Evolutionary conservation across 2,888 invertebrate genomes (phyloP).

Genomic region (Sphecodes monilicornis): DNA sequence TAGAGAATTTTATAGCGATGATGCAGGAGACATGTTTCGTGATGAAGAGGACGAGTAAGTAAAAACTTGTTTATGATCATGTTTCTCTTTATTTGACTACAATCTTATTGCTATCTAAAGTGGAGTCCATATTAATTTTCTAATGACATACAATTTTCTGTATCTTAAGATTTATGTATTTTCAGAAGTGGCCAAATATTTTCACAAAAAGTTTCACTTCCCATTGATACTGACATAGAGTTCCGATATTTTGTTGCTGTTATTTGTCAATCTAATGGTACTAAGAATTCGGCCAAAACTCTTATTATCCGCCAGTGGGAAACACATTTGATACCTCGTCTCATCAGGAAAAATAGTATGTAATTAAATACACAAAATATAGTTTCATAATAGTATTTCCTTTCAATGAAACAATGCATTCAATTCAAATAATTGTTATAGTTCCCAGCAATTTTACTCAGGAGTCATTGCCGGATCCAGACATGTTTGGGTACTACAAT

Average conservation of each 20-base stretch:
- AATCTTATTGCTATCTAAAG: neutral
- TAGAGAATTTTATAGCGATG: constrained; percentile 72
- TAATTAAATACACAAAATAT: constrained; percentile 51
- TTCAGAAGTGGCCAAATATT: constrained; percentile 78
- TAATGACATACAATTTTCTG: neutral
- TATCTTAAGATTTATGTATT: constrained; percentile 39
- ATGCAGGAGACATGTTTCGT: constrained; percentile 74
- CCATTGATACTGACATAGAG: constrained; percentile 88
- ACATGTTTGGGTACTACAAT: constrained; percentile 89
- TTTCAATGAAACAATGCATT: neutral
- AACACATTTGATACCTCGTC: constrained; percentile 89
- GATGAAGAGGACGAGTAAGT: constrained; percentile 75
- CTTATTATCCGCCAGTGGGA: constrained; percentile 92
- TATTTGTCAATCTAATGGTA: constrained; percentile 87
- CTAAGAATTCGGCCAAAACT: constrained; percentile 82
- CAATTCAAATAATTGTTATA: constrained; percentile 61
- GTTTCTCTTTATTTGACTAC: neutral
- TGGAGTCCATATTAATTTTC: neutral
- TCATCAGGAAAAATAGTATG: constrained; percentile 85
- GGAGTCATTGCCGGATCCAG: constrained; percentile 84
- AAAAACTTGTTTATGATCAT: neutral
- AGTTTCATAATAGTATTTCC: constrained; percentile 41
- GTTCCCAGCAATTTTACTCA: constrained; percentile 78
- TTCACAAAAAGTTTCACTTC: constrained; percentile 87
- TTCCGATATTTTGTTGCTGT: constrained; percentile 93